phyloP scores from a whole-genome alignment of 2,113 vertebrate genomes.

The Limanda limanda region DNA sequence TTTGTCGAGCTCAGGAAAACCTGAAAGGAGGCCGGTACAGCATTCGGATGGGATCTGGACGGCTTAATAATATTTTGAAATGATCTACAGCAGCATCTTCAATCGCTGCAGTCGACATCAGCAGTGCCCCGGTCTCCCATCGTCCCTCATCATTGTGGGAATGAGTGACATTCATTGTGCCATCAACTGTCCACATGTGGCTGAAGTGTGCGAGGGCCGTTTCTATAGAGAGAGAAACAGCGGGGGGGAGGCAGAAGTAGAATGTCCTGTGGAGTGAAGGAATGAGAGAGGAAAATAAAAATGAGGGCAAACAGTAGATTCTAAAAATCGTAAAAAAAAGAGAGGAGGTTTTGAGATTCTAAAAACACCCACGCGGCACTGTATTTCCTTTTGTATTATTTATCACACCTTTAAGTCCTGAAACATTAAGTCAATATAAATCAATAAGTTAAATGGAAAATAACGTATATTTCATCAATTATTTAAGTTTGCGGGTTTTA shows the following conservation, averaged over 20 bases:
- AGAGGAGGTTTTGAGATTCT: conserved; percentile 33
- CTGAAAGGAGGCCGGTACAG: neutral
- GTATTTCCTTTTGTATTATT: conserved; percentile 33
- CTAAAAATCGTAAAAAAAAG: conserved; percentile 9
- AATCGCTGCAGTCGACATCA: conserved; percentile 60
- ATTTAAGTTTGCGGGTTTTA: neutral
- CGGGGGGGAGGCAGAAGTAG: conserved; percentile 47
- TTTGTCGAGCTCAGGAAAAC: conserved; percentile 29
- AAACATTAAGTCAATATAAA: conserved; percentile 36
- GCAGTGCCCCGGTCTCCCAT: conserved; percentile 62
- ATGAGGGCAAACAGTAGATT: conserved; percentile 61
- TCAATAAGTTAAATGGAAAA: neutral
- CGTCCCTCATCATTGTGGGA: conserved; percentile 65
- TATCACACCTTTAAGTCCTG: conserved; percentile 4
- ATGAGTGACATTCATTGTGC: conserved; percentile 74
- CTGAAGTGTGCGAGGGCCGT: conserved; percentile 52
- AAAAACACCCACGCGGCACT: conserved; percentile 5
- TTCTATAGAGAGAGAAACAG: conserved; percentile 49
- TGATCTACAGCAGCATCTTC: conserved; percentile 60
- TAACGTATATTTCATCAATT: conserved; percentile 1
- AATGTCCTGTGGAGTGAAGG: conserved; percentile 62
- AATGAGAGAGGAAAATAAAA: conserved; percentile 72
- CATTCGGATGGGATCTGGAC: conserved; percentile 28
- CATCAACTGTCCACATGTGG: conserved; percentile 74
- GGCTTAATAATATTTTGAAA: conserved; percentile 44